Evolutionary conservation across 2,888 invertebrate genomes (phyloP).

Genomic region (Exephanes ischioxanthus): DNA sequence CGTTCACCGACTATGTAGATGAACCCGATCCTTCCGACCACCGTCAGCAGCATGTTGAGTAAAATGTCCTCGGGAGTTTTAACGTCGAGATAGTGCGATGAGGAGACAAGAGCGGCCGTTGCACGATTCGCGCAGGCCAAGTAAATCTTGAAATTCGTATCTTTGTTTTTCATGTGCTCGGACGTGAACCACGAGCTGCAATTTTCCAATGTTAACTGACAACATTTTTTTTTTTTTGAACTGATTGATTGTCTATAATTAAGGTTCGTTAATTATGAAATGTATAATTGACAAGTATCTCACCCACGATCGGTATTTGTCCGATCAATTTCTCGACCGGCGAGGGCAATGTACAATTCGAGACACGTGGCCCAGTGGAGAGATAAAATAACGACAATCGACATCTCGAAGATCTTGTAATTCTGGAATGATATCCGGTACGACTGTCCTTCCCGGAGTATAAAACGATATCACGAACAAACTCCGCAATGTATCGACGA

Average conservation of each 20-base stretch:
- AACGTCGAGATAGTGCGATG: slow-evolving; percentile 77
- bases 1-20: slow-evolving; percentile 78
- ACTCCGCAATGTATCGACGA: neutral
- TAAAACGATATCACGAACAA: slow-evolving; percentile 9
- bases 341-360: slow-evolving; percentile 78
- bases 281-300: slow-evolving; percentile 35
- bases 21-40: slow-evolving; percentile 78
- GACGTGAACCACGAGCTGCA: slow-evolving; percentile 79
- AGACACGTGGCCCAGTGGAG: slow-evolving; percentile 82
- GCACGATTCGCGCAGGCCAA: slow-evolving; percentile 78
- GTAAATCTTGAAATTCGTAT: slow-evolving; percentile 73
- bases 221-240: neutral
- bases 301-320: slow-evolving; percentile 69
- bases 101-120: slow-evolving; percentile 75
- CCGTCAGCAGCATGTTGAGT: slow-evolving; percentile 76
- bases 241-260: slow-evolving; percentile 11
- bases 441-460: slow-evolving; percentile 68
- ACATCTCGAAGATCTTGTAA: slow-evolving; percentile 76
- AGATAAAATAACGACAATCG: slow-evolving; percentile 70
- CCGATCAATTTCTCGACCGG: slow-evolving; percentile 65
- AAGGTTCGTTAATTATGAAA: slow-evolving; percentile 7
- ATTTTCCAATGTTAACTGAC: neutral
- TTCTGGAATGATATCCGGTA: slow-evolving; percentile 75
- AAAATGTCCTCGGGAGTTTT: slow-evolving; percentile 79
- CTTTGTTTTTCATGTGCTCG: slow-evolving; percentile 70